Percentiles rank a stretch among this genome's conserved stretches.
Evolutionary conservation across 2,113 vertebrate species (phyloP).

Genomic region (Cyanoderma ruficeps): DNA sequence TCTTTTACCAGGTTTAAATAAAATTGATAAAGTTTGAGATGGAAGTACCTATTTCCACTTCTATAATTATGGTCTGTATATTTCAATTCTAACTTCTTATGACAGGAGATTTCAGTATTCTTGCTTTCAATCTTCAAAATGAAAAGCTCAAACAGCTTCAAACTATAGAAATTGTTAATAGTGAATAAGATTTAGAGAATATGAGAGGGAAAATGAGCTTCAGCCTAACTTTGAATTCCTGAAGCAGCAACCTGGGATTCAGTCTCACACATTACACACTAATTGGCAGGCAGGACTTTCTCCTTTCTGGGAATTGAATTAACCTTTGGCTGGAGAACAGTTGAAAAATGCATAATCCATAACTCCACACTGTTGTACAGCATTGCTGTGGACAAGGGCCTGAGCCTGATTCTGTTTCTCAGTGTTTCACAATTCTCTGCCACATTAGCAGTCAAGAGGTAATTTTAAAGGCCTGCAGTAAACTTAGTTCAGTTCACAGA

Average conservation of each 20-base stretch:
- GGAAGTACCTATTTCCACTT: not conserved
- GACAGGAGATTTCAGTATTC: not conserved
- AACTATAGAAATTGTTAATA: not conserved
- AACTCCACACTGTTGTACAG: not conserved
- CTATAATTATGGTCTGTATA: not conserved
- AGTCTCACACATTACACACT: not conserved
- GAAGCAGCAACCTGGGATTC: not conserved
- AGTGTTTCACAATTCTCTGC: not conserved
- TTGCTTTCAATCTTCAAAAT: not conserved
- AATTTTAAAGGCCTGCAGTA: not conserved
- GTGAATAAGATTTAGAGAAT: not conserved
- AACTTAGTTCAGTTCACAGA: not conserved
- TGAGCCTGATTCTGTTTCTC: not conserved
- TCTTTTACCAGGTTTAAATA: not conserved
- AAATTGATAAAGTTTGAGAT: not conserved
- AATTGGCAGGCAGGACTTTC: not conserved
- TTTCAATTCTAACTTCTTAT: not conserved
- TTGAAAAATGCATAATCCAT: not conserved
- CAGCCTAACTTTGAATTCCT: not conserved
- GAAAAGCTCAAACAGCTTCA: not conserved
- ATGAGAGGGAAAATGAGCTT: not conserved
- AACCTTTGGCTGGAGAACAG: not conserved
- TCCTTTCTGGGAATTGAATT: constrained; percentile 1
- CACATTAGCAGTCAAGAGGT: not conserved
- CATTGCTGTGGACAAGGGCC: not conserved